Evolutionary conservation across 2,797 vertebrate species (phyloP).

Genomic region (Chrysolophus pictus): DNA sequence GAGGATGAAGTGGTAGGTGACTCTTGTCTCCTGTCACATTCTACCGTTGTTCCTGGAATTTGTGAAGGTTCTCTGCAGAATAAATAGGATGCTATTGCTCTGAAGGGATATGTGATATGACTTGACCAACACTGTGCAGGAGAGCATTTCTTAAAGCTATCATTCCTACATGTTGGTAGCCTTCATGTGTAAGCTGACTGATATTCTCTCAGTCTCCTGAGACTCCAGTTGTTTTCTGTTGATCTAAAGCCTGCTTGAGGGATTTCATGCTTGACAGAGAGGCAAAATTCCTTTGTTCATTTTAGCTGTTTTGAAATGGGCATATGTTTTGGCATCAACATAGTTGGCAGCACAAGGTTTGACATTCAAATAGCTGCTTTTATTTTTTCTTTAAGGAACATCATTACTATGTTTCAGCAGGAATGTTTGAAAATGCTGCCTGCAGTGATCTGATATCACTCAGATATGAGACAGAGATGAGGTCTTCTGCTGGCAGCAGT

Average conservation of each 20-base stretch:
- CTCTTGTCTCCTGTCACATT: background rate
- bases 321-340: background rate
- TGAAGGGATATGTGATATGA: background rate
- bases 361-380: background rate
- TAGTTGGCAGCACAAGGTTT: background rate
- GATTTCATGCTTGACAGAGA: background rate
- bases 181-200: background rate
- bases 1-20: background rate
- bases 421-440: background rate
- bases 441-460: background rate
- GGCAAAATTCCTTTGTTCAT: background rate
- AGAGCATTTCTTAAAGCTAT: background rate
- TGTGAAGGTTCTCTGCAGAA: background rate
- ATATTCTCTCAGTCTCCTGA: background rate
- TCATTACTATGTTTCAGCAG: background rate
- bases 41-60: background rate
- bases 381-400: conserved; percentile 16
- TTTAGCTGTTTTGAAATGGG: background rate
- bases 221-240: background rate
- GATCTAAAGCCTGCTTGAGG: background rate
- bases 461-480: background rate
- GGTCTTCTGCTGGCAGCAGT: background rate
- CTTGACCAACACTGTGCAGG: background rate
- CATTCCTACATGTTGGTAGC: background rate
- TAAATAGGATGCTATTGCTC: background rate